Percentiles rank a stretch among this genome's conserved stretches.
Evolutionary conservation across 92 coral and sea anemone species (phyloP).

Genomic region (Pocillopora grandis): DNA sequence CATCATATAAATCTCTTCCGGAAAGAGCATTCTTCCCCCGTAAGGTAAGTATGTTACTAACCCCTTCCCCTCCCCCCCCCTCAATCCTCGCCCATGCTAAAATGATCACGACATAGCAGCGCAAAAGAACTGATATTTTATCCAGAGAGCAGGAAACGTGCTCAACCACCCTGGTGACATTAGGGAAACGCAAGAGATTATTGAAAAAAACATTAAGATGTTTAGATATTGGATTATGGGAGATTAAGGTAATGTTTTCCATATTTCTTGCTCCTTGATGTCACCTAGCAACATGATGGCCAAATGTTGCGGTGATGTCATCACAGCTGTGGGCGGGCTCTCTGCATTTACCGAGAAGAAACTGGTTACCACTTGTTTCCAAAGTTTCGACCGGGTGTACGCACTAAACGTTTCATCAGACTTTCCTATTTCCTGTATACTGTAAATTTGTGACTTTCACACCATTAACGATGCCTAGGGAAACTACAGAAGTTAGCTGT

Average conservation of each 20-base stretch:
- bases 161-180: too few relatives aligned
- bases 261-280: neutral
- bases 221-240: too few relatives aligned
- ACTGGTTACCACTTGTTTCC: constrained; percentile 7
- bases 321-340: neutral
- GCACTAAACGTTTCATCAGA: neutral
- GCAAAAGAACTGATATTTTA: too few relatives aligned
- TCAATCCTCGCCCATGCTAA: too few relatives aligned
- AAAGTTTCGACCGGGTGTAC: neutral
- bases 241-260: neutral
- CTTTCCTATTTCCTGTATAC: neutral
- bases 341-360: neutral
- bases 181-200: too few relatives aligned
- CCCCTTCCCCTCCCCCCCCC: too few relatives aligned
- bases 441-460: neutral
- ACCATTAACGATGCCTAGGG: constrained; percentile 67
- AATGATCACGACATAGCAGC: too few relatives aligned
- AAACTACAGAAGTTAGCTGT: constrained; percentile 89
- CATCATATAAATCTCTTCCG: too few relatives aligned
- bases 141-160: too few relatives aligned
- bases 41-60: too few relatives aligned
- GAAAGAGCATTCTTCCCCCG: too few relatives aligned
- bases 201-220: too few relatives aligned
- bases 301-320: neutral
- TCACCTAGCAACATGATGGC: neutral